Evolutionary conservation across 2,113 vertebrate species (phyloP).

Genomic region (Protomyctophum bolini): DNA sequence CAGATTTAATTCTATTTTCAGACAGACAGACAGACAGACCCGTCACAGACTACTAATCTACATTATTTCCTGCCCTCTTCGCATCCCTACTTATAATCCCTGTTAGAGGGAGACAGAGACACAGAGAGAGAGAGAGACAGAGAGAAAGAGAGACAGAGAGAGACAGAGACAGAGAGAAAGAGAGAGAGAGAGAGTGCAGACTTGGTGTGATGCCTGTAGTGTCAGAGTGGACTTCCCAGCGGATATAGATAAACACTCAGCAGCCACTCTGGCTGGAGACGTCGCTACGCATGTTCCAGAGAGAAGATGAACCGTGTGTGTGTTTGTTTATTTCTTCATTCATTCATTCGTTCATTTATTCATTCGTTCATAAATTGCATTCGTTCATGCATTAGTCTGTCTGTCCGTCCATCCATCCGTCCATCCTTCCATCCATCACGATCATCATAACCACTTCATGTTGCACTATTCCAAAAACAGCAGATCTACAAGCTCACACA

Average conservation of each 20-base stretch:
- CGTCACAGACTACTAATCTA: constrained; percentile 63
- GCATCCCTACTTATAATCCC: constrained; percentile 65
- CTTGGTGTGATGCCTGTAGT: constrained; percentile 52
- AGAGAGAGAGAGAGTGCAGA: constrained; percentile 49
- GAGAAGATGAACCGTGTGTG: no score
- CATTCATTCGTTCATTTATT: no score
- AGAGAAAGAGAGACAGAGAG: constrained; percentile 4
- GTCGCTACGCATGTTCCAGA: no score
- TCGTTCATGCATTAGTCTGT: no score
- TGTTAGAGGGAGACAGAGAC: constrained; percentile 28
- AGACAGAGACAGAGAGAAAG: constrained; percentile 11
- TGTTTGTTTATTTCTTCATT: no score
- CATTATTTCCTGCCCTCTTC: constrained; percentile 46
- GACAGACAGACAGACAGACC: constrained; percentile 34
- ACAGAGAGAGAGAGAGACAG: no score
- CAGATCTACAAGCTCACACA: no score
- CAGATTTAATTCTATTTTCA: constrained; percentile 65
- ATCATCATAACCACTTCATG: no score
- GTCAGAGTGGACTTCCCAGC: constrained; percentile 44
- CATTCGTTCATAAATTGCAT: no score
- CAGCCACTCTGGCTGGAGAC: constrained; percentile 50
- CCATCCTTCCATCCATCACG: no score
- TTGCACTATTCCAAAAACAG: no score
- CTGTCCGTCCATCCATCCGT: no score
- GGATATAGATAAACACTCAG: constrained; percentile 62